phyloP scores from a whole-genome alignment of 2,888 invertebrate species.

The Agrypnus murinus region DNA sequence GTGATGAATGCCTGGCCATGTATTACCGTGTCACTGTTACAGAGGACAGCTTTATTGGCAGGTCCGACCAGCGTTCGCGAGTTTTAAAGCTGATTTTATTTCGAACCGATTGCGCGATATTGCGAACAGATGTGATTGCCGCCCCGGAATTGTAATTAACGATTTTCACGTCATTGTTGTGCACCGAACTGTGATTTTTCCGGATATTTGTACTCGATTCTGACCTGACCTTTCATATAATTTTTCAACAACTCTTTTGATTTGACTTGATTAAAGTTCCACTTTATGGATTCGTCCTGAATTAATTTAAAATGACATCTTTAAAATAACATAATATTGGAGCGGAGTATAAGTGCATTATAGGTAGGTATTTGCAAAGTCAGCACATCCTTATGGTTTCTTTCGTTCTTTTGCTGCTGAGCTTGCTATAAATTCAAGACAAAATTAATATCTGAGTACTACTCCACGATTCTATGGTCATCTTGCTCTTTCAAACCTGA shows the following conservation, averaged over 20 bases:
- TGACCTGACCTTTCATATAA: conserved; percentile 3
- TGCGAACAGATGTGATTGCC: conserved; percentile 61
- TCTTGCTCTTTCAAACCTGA: too few relatives aligned
- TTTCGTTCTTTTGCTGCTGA: too few relatives aligned
- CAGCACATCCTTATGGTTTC: too few relatives aligned
- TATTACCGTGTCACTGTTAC: conserved; percentile 68
- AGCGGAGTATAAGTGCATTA: too few relatives aligned
- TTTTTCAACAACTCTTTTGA: conserved; percentile 32
- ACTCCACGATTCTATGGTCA: too few relatives aligned
- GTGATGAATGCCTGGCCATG: conserved; percentile 69
- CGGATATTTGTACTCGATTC: conserved; percentile 31
- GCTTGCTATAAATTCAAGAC: too few relatives aligned
- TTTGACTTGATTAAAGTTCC: conserved; percentile 29
- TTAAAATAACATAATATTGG: not conserved
- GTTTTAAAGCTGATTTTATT: conserved; percentile 65
- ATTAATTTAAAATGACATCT: conserved; percentile 14
- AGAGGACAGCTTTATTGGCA: conserved; percentile 68
- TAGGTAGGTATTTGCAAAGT: too few relatives aligned
- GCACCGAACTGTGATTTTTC: conserved; percentile 39
- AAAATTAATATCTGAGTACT: too few relatives aligned
- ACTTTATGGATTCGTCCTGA: not conserved
- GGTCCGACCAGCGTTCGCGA: conserved; percentile 61
- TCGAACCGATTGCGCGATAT: conserved; percentile 59
- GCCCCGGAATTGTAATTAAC: conserved; percentile 49
- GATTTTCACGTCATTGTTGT: conserved; percentile 43